These are phyloP conservation scores for Botia kubotai DNA, from an alignment of 2,797 vertebrate species.

Conservation along the genomic window DNA sequence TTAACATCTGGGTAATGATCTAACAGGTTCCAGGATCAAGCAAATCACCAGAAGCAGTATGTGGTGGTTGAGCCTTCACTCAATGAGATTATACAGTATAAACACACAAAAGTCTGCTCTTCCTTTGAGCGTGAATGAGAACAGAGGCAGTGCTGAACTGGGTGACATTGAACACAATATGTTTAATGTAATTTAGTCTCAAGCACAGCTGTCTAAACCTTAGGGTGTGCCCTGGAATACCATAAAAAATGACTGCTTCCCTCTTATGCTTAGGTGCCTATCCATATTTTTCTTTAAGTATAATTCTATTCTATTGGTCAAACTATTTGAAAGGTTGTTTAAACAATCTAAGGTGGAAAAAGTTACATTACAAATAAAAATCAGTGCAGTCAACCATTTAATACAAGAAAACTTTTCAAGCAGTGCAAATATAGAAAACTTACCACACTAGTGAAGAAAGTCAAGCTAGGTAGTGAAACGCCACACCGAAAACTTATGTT, in stretches of 20 bases:
- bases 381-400: too few relatives aligned
- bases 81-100: conserved; percentile 21
- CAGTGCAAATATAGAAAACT: not conserved
- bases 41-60: conserved; percentile 37
- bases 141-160: conserved; percentile 10
- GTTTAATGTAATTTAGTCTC: conserved; percentile 30
- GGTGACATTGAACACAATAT: conserved; percentile 33
- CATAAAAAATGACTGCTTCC: not conserved
- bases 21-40: conserved; percentile 18
- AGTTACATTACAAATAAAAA: too few relatives aligned
- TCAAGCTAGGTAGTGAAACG: too few relatives aligned
- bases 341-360: not conserved
- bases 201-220: conserved; percentile 27
- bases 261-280: not conserved
- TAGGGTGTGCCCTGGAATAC: not conserved
- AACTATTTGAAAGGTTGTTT: not conserved
- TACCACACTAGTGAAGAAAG: too few relatives aligned
- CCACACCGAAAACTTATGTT: too few relatives aligned
- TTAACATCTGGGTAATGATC: conserved; percentile 33
- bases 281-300: not conserved
- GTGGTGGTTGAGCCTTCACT: conserved; percentile 4
- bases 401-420: not conserved
- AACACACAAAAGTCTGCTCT: conserved; percentile 22
- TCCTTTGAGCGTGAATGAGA: conserved; percentile 17
- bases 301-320: not conserved